Conservation (phyloP, 2,797 vertebrate species). For the Hippocampus kuda region DNA sequence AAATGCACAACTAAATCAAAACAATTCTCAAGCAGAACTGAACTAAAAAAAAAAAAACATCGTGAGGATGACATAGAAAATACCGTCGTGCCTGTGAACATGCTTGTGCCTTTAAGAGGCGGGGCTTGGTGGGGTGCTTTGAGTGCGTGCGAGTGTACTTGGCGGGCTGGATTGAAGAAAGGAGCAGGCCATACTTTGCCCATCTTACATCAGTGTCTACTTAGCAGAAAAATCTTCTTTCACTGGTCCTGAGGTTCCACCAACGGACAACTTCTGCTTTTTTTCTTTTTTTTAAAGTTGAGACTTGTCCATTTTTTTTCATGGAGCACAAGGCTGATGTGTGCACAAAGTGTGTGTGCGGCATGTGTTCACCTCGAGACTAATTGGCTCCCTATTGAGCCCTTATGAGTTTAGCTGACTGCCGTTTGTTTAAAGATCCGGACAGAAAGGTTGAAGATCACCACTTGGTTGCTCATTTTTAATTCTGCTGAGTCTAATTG, state of each 20-base stretch:
- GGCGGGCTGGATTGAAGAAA: too few relatives aligned
- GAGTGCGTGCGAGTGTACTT: too few relatives aligned
- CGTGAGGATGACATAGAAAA: too few relatives aligned
- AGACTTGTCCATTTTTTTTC: constrained; percentile 8
- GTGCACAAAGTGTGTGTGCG: background rate
- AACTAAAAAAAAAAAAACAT: too few relatives aligned
- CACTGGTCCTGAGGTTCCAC: background rate
- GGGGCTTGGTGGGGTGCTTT: too few relatives aligned
- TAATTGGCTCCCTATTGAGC: constrained; percentile 1
- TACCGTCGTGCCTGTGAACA: too few relatives aligned
- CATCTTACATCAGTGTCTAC: background rate
- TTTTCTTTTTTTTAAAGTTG: background rate
- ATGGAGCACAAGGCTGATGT: background rate
- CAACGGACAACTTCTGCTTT: background rate
- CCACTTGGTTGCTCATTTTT: constrained; percentile 12
- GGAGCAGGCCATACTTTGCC: background rate
- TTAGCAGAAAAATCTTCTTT: background rate
- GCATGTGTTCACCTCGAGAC: constrained; percentile 2
- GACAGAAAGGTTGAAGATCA: constrained; percentile 43
- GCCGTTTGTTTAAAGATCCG: constrained; percentile 8
- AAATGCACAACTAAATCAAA: too few relatives aligned
- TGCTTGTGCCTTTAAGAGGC: too few relatives aligned
- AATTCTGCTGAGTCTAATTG: constrained; percentile 51
- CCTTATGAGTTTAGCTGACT: constrained; percentile 1
- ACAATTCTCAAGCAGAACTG: too few relatives aligned